Evolutionary conservation across 2,113 vertebrate species (phyloP).

Genomic region (Coptodon bakossiorum): DNA sequence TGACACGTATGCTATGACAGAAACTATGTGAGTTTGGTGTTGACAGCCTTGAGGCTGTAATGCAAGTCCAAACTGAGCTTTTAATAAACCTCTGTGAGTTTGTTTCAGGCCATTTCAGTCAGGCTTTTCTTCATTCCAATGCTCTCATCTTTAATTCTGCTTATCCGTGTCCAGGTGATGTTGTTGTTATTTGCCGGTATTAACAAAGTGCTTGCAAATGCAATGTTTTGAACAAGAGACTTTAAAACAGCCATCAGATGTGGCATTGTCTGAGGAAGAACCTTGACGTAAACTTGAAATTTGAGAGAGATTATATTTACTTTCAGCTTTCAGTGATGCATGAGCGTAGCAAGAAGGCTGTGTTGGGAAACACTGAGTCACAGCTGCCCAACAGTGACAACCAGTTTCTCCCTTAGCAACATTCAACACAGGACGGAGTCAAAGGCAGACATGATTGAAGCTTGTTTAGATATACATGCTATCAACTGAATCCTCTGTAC

Average conservation of each 20-base stretch:
- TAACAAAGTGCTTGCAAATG: neutral
- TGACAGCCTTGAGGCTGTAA: neutral
- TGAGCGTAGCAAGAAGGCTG: neutral
- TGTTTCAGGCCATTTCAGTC: neutral
- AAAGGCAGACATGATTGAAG: neutral
- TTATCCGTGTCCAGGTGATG: neutral
- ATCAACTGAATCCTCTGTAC: neutral
- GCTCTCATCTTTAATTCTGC: neutral
- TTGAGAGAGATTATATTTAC: neutral
- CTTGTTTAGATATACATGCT: neutral
- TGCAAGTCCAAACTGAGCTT: constrained; percentile 3
- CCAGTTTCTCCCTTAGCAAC: constrained; percentile 39
- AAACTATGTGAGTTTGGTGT: neutral
- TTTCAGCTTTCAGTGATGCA: constrained; percentile 1
- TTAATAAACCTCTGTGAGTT: neutral
- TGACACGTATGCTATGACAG: neutral
- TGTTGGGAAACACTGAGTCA: constrained; percentile 48
- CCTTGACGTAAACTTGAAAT: neutral
- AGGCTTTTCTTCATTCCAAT: constrained; percentile 58
- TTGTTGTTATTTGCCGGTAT: neutral
- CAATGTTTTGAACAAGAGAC: neutral
- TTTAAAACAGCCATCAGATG: neutral
- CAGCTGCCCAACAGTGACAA: constrained; percentile 36
- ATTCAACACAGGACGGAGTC: neutral
- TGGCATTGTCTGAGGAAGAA: neutral